Base-by-base conservation (phyloP, 2,888 invertebrate genomes). In the Xylota segnis region DNA sequence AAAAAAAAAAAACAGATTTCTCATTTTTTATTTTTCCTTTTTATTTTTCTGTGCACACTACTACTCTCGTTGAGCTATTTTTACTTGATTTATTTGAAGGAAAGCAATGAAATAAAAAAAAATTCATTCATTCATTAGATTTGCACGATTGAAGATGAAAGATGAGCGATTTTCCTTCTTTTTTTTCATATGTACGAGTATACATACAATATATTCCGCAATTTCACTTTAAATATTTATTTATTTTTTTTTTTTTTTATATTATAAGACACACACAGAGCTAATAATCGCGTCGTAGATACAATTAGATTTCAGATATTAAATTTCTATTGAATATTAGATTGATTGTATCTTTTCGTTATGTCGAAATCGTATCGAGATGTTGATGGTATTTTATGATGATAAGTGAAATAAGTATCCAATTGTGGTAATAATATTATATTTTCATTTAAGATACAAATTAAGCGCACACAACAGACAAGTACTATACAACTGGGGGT, bases 71-170 rank as follows among this genome's bases (percentile, higher is more conserved):
- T 66, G 77, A 72, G 76, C 77, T 86, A 77, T 86, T 86, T 86
- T 86, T 86, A 77, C 61, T 82, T 86, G 82, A 86, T 77, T 82
- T 86, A 77, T 82, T 77, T 77, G 68, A 77, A 78, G 76, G 81
- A 61, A 86, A 77, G 71, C 71, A 71, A 66, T 70, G 74, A 58
- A 58, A 3, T 34, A 29, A 63, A 74, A 84, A 74, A 75, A 76
- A 86, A 86, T 54, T 86, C 76, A 86, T 86, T 86, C 86, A 86
- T 86, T 86, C 86, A 86, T 82, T 86, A 82, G 82, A 86, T 86
- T 86, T 82, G 86, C 82, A 86, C 86, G 82, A 77, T 82, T 81
- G 76, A 82, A 86, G 82, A 86, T 86, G 81, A 75, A 86, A 81
- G 81, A 86, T 82, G 82, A 86, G 82, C 68, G 76, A 68, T 82